Base-by-base conservation (phyloP, 2,113 vertebrate species). In the Propithecus coquereli region DNA sequence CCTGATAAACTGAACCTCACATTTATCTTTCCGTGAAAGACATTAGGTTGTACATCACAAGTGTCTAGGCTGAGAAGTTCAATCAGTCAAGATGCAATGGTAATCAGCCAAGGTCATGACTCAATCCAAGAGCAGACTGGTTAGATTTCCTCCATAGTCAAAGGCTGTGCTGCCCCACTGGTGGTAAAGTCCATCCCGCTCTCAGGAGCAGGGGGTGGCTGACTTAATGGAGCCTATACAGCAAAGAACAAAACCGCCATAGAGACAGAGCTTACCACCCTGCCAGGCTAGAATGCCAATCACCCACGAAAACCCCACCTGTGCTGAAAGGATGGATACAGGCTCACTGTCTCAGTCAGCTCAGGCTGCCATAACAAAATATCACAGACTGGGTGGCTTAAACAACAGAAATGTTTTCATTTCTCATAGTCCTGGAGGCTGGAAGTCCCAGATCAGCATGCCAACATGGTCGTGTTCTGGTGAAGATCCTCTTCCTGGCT, bases 271-370 rank as follows among this genome's bases (percentile, higher is more conserved):
- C 59, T 52, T 37, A 32, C 63, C 23, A 25, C 12, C 10, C 8
- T 52, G 23, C 13, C 1, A 2, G 73, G 70, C 6, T 34, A 25
- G 43, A 83, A 12, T 9, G 20, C 30, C 37, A 59, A 5, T 14
- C 0, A 1, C 66, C 37, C 40, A n/a, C 0, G 1, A 77, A 83
- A 74, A 74, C 1, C 23, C 66, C 54, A 65, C 0, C 0, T 5
- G 11, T 6, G 5, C 34, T 6, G 16, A 27, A 52, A 32, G 40
- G 3, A 23, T 8, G 30, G 32, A 80, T 25, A 63, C 37, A 6
- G 18, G 11, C 22, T 61, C 34, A 17, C 37, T 12, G 1, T 37
- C 2, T 54, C 9, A 32, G 22, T 61, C 14, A 22, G 18, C 34
- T 50, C 17, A 32, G n/a, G 30, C 16, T 47, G 12, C 66, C 14